Conservation (phyloP, 1,140 invertebrate genomes). For the Drosophila murphyi region DNA sequence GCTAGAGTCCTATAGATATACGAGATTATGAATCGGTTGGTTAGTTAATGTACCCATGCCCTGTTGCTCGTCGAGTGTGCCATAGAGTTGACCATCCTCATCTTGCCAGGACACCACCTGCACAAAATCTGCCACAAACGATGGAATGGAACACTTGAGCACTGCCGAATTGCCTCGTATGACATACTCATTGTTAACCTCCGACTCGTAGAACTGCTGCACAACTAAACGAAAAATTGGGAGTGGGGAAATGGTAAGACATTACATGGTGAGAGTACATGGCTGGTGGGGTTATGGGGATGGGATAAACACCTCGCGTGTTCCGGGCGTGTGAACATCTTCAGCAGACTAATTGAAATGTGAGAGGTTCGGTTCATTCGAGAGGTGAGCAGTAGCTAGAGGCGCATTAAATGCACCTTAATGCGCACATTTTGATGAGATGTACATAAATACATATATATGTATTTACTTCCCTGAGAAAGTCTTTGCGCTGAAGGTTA, state of each 20-base stretch:
- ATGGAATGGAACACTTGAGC: slow-evolving; percentile 89
- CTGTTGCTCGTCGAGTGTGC: slow-evolving; percentile 76
- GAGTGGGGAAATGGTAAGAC: slow-evolving; percentile 11
- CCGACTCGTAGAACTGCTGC: slow-evolving; percentile 92
- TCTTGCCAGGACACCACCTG: slow-evolving; percentile 88
- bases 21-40: slow-evolving; percentile 7
- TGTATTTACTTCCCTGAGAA: slow-evolving; percentile 65
- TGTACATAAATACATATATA: slow-evolving; percentile 46
- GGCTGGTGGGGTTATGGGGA: not conserved
- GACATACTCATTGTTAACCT: slow-evolving; percentile 91
- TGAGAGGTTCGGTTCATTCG: not conserved
- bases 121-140: slow-evolving; percentile 89
- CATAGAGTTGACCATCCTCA: slow-evolving; percentile 85
- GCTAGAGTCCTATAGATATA: not conserved
- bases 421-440: slow-evolving; percentile 59
- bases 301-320: slow-evolving; percentile 57
- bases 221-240: slow-evolving; percentile 85
- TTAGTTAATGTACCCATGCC: slow-evolving; percentile 56
- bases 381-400: not conserved
- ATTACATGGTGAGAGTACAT: slow-evolving; percentile 34
- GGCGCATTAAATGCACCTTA: slow-evolving; percentile 60
- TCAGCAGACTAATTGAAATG: slow-evolving; percentile 65
- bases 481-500: slow-evolving; percentile 49
- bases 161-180: slow-evolving; percentile 89
- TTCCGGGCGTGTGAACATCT: slow-evolving; percentile 62